These are phyloP conservation scores for Omphaloscelis lunosa DNA, from an alignment of 2,888 invertebrate genomes.

Conservation along the genomic window DNA sequence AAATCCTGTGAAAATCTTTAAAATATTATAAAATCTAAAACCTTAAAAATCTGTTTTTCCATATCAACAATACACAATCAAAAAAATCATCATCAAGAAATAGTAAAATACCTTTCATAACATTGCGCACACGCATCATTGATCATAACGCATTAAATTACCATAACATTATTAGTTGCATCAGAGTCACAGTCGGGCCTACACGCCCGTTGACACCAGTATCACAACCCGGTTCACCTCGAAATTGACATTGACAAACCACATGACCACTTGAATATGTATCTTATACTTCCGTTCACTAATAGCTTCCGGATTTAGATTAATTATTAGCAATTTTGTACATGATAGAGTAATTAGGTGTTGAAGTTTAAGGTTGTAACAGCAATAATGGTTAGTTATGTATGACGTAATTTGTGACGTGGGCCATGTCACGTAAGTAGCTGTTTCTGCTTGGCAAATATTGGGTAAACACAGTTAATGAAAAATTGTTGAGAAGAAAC, in stretches of 20 bases:
- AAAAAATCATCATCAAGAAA: background rate
- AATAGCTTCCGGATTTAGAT: conserved; percentile 60
- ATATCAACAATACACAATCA: background rate
- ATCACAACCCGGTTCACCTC: conserved; percentile 66
- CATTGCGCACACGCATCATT: conserved; percentile 14
- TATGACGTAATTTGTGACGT: background rate
- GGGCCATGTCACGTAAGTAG: background rate
- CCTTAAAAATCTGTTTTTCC: background rate
- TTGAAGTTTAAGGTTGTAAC: conserved; percentile 10
- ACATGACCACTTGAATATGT: conserved; percentile 43
- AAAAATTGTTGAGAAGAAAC: background rate
- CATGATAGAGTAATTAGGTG: conserved; percentile 6
- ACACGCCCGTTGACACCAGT: conserved; percentile 45
- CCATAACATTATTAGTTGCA: conserved; percentile 36
- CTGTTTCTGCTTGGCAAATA: background rate
- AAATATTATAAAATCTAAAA: background rate
- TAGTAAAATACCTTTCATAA: background rate
- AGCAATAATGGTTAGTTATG: background rate
- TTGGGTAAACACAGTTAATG: background rate
- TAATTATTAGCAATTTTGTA: conserved; percentile 39
- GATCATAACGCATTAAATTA: conserved; percentile 6
- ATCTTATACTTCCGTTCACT: conserved; percentile 59
- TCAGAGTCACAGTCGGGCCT: conserved; percentile 31
- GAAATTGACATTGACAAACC: conserved; percentile 67
- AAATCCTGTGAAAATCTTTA: background rate